phyloP scores from a whole-genome alignment of 2,113 vertebrate genomes.

The Fulica atra region DNA sequence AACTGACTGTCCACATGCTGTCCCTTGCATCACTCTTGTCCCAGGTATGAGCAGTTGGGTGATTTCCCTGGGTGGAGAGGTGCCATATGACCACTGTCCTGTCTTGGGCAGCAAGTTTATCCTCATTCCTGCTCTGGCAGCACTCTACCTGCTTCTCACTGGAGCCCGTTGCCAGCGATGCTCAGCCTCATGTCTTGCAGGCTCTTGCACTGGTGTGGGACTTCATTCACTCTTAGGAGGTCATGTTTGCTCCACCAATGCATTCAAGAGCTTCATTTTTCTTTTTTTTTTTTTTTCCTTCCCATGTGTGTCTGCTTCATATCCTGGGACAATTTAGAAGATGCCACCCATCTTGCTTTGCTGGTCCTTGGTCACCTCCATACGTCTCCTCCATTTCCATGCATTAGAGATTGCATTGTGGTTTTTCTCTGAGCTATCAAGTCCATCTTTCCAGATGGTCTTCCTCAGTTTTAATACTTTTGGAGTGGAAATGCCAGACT shows the following conservation, averaged over 20 bases:
- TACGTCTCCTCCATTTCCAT: neutral
- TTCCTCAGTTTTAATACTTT: neutral
- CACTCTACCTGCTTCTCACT: neutral
- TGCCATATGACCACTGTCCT: fast-evolving
- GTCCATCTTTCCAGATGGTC: neutral
- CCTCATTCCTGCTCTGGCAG: no score
- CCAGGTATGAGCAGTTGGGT: neutral
- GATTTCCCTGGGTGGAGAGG: fast-evolving
- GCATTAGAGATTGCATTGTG: neutral
- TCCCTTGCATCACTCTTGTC: neutral
- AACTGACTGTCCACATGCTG: fast-evolving
- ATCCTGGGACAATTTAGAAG: neutral
- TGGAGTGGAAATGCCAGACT: neutral
- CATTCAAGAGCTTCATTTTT: neutral
- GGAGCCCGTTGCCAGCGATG: neutral
- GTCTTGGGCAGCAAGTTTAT: neutral
- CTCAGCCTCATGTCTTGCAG: neutral
- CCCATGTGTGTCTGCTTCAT: fast-evolving
- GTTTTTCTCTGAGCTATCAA: neutral
- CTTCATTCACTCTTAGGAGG: neutral
- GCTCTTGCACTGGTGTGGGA: neutral
- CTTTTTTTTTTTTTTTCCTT: neutral
- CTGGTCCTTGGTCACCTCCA: neutral
- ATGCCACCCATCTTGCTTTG: fast-evolving
- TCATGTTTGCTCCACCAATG: neutral